Evolutionary conservation across 1,140 invertebrate species (phyloP).

Genomic region (Stratiolaelaps scimitus): DNA sequence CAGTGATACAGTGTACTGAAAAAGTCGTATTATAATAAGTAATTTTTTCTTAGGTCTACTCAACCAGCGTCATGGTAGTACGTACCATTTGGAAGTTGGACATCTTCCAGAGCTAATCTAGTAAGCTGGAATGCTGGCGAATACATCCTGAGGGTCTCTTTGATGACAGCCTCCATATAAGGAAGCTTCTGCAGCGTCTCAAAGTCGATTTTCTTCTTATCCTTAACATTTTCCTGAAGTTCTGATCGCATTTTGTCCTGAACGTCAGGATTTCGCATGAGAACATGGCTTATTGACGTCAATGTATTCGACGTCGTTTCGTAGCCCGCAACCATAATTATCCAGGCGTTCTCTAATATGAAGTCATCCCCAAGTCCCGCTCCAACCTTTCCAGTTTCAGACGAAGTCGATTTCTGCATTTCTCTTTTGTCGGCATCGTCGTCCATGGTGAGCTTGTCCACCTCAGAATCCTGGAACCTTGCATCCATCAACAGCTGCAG

Average conservation of each 20-base stretch:
- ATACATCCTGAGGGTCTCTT: conserved; percentile 42
- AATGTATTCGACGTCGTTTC: conserved; percentile 4
- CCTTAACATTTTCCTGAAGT: neutral
- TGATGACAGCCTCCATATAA: conserved; percentile 41
- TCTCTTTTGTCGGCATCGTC: neutral
- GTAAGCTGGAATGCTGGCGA: conserved; percentile 35
- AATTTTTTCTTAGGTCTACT: no score
- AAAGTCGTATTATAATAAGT: no score
- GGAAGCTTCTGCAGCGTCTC: conserved; percentile 19
- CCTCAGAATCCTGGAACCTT: neutral
- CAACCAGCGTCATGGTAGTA: no score
- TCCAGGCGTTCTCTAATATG: conserved; percentile 6
- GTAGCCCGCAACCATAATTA: neutral
- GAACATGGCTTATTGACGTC: neutral
- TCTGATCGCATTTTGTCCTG: neutral
- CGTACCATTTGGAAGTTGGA: no score
- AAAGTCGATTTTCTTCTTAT: neutral
- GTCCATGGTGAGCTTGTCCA: neutral
- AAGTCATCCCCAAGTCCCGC: neutral
- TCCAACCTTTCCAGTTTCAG: neutral
- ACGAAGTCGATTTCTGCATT: neutral
- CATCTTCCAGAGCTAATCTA: no score
- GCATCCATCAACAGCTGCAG: conserved; percentile 25
- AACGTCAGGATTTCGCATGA: conserved; percentile 6
- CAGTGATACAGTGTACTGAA: no score